Conservation (phyloP, 1,140 invertebrate species). For the Rhagoletis zephyria region DNA sequence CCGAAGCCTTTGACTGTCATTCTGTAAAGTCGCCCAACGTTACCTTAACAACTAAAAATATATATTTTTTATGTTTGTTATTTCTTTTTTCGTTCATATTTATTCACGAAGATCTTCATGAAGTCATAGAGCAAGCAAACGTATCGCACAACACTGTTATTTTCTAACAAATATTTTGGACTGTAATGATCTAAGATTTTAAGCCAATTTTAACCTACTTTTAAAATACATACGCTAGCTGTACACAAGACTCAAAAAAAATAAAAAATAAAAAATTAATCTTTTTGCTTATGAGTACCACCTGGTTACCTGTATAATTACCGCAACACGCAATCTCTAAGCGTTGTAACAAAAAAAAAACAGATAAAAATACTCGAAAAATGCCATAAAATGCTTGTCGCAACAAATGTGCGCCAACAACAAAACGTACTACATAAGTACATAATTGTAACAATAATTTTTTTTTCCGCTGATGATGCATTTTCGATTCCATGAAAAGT, state of each 20-base stretch:
- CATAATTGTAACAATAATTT: constrained; percentile 14
- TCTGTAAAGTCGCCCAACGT: too few relatives aligned
- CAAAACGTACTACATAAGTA: not conserved
- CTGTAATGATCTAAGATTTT: not conserved
- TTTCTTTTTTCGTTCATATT: too few relatives aligned
- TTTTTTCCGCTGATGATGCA: constrained; percentile 15
- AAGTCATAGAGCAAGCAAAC: too few relatives aligned
- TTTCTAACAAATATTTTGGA: constrained; percentile 1
- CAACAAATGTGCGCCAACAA: constrained; percentile 22
- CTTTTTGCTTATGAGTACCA: not conserved
- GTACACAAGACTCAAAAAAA: not conserved
- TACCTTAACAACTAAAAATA: too few relatives aligned
- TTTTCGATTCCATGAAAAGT: constrained; percentile 45
- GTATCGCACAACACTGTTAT: too few relatives aligned
- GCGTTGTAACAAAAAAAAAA: not conserved
- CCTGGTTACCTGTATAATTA: not conserved
- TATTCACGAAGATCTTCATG: too few relatives aligned
- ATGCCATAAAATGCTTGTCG: constrained; percentile 10
- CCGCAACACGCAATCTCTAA: not conserved
- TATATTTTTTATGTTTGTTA: too few relatives aligned
- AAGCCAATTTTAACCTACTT: constrained; percentile 12
- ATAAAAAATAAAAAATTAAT: not conserved
- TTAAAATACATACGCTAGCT: not conserved
- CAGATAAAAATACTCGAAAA: constrained; percentile 19
- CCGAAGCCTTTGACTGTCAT: too few relatives aligned